Conservation (phyloP, 2,797 vertebrate genomes). For the Echeneis naucrates region DNA sequence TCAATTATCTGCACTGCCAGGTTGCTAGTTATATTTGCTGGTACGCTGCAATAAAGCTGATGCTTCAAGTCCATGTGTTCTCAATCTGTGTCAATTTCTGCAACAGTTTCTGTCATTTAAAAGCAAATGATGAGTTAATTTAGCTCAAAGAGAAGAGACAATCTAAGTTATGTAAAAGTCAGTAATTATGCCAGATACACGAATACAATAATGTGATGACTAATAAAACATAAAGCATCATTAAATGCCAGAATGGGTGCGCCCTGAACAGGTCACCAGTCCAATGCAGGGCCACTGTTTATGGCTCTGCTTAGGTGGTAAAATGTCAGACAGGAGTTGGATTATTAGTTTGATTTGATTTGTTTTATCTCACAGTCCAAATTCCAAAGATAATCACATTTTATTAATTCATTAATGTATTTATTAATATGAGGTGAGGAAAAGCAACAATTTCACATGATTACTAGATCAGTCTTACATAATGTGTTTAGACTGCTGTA, state of each 20-base stretch:
- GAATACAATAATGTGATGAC: too few relatives aligned
- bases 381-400: not conserved
- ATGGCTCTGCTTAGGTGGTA: too few relatives aligned
- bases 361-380: too few relatives aligned
- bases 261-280: too few relatives aligned
- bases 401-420: too few relatives aligned
- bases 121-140: not conserved
- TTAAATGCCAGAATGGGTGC: not conserved
- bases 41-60: conserved; percentile 14
- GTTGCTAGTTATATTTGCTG: conserved; percentile 38
- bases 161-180: not conserved
- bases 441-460: not conserved
- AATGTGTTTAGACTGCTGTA: not conserved
- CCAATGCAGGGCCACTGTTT: too few relatives aligned
- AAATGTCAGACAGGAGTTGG: too few relatives aligned
- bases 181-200: not conserved
- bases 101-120: not conserved
- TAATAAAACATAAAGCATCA: not conserved
- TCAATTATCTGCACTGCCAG: too few relatives aligned
- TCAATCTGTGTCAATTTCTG: not conserved
- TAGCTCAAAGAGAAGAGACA: not conserved
- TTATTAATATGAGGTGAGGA: not conserved
- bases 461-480: not conserved
- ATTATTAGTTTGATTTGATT: too few relatives aligned
- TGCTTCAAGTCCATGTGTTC: conserved; percentile 5